Base-by-base conservation (phyloP, 2,797 vertebrate species). In the Pitangus sulphuratus region DNA sequence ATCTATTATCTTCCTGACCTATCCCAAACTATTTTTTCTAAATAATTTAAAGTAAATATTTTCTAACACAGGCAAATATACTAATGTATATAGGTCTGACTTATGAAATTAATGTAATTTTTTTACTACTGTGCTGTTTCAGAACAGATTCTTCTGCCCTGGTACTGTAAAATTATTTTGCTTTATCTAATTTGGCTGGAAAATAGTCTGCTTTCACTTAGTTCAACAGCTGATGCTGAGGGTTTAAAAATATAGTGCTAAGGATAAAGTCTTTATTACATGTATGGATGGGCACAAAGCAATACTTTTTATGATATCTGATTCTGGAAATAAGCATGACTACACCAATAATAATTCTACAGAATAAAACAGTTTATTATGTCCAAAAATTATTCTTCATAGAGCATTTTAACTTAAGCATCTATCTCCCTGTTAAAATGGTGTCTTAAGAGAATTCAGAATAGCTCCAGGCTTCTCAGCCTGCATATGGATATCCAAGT, bases 391-490 rank as follows among this genome's bases (percentile, higher is more conserved):
- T 7, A 70, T 65, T 80, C 84, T 68, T 68, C 30, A 17, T 37
- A 72, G 42, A 89, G 9, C 2, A 92, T 95, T 90, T 89, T 74
- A 82, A 87, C 15, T 89, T 35, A 3, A 86, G 9, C 26, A 40
- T 54, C 9, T 78, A 45, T 56, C 9, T 92, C 40, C 9, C 45
- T 87, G 8, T 45, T 82, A 39, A 93, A 94, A 69, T 26, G 19
- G 26, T 48, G 54, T 62, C 40, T 94, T 93, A 58, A 74, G 56
- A 84, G 30, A 82, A 71, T 96, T 39, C 68, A 84, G 75, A 94
- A 87, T 58, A 93, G 57, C 81, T 79, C 5, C 18, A 83, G 71
- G 50, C 40, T 71, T 84, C 80, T 50, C 65, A 85, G 75, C 18
- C 50, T 60, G 47, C 50, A 61, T 94, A 24, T 24, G 53, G 22